phyloP scores from a whole-genome alignment of 2,797 vertebrate genomes.

The Neopelma chrysocephalum region DNA sequence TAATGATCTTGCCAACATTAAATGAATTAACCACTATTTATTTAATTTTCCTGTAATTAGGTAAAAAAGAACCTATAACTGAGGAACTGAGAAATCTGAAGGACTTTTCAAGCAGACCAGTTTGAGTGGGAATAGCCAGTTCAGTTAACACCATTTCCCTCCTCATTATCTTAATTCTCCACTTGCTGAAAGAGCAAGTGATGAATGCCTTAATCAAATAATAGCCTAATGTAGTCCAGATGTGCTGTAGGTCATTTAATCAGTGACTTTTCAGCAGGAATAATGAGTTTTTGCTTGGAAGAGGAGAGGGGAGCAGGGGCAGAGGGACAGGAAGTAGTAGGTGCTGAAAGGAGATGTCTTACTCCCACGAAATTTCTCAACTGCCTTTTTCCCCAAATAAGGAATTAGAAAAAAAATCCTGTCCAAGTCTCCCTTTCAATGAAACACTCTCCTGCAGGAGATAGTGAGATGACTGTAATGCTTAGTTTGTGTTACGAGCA shows the following conservation, averaged over 20 bases:
- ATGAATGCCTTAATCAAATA: constrained; percentile 68
- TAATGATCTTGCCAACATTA: not conserved
- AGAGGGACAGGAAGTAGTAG: not conserved
- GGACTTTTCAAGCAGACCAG: not conserved
- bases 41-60: not conserved
- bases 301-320: not conserved
- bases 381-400: not conserved
- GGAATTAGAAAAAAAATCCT: not conserved
- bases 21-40: not conserved
- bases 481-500: not conserved
- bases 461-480: not conserved
- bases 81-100: not conserved
- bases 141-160: not conserved
- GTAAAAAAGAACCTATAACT: not conserved
- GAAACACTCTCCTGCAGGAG: not conserved
- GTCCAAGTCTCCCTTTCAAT: not conserved
- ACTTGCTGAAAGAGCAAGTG: constrained; percentile 9
- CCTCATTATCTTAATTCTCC: not conserved
- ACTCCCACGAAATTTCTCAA: not conserved
- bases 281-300: not conserved
- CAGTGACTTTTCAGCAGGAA: constrained; percentile 33
- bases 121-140: not conserved
- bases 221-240: constrained; percentile 72
- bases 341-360: not conserved
- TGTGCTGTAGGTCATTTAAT: constrained; percentile 40